A percentile compares a stretch with the other conserved stretches of the same genome.
Evolutionary conservation across 2,797 vertebrate species (phyloP).

Genomic region (Sphenopsis melanotis): DNA sequence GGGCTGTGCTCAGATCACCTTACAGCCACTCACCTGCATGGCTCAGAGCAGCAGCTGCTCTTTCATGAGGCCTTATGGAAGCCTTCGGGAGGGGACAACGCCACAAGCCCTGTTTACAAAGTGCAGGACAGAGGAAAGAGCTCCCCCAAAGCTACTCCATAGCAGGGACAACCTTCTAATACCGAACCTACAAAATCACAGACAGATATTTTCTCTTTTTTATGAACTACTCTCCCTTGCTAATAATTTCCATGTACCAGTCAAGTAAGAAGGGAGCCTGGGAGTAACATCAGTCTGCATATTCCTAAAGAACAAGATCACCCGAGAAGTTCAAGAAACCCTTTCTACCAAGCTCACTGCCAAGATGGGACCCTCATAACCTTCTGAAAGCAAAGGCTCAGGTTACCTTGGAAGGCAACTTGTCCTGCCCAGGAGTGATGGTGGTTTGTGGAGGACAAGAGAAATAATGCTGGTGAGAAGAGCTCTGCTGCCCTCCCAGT

Average conservation of each 20-base stretch:
- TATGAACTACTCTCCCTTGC: not conserved
- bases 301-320: constrained; percentile 31
- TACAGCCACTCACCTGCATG: not conserved
- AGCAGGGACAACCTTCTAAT: not conserved
- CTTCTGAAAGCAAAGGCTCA: not conserved
- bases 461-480: rapidly evolving
- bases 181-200: not conserved
- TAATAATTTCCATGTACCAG: not conserved
- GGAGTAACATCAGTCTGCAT: not conserved
- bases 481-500: not conserved
- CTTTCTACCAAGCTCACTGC: not conserved
- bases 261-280: not conserved
- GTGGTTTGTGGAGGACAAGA: not conserved
- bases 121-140: rapidly evolving
- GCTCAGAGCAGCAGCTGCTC: not conserved
- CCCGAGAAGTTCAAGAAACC: not conserved
- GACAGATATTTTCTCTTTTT: not conserved
- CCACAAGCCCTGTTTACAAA: not conserved
- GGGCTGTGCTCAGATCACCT: not conserved
- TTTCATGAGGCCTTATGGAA: not conserved
- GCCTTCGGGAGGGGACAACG: not conserved
- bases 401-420: not conserved
- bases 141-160: not conserved
- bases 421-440: not conserved
- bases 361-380: not conserved